Base-by-base conservation (phyloP, 2,113 vertebrate genomes). In the Plotosus lineatus region DNA sequence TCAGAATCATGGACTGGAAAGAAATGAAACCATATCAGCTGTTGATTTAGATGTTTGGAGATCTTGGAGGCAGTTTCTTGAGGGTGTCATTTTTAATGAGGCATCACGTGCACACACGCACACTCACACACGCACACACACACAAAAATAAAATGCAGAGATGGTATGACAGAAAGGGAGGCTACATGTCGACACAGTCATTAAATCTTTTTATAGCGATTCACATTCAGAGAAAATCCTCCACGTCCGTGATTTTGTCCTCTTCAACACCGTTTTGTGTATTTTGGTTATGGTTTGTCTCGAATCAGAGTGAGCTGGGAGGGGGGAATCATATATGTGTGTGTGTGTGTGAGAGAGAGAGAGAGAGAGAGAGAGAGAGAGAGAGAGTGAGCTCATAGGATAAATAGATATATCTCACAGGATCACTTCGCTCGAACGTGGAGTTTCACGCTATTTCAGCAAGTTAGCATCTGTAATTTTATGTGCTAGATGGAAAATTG, bases 171-270 rank as follows among this genome's bases (percentile, higher is more conserved):
- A 38, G 58, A 42, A 28, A 51, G 26, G 28, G 21, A 51, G 26
- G 28, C 15, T 55, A 51, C 51, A 26, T 33, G 46, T 78, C 79
- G 40, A 63, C 55, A 66, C 79, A 19, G 44, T 79, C 84, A 85
- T 85, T 82, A 80, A 69, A 48, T 80, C 48, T 77, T 77, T 80
- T 80, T 71, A 77, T 77, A 85, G 53, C 55, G 31, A 53, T 55
- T 51, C 42, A 36, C 36, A 14, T 75, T 10, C 75, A 28, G 33
- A 76, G 36, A 85, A 38, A 48, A 44, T 75, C 38, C 44, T 36
- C 26, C n/a, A 28, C 76, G 46, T 61, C 42, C 21, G 55, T 17
- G 4, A 33, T 81, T 72, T 78, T 17, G 40, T 44, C 9, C 31
- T 48, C 53, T 44, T 38, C 33, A 40, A 40, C 44, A 8, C 31